These are phyloP conservation scores for Battus philenor DNA, from an alignment of 1,140 invertebrate genomes.

Conservation along the genomic window DNA sequence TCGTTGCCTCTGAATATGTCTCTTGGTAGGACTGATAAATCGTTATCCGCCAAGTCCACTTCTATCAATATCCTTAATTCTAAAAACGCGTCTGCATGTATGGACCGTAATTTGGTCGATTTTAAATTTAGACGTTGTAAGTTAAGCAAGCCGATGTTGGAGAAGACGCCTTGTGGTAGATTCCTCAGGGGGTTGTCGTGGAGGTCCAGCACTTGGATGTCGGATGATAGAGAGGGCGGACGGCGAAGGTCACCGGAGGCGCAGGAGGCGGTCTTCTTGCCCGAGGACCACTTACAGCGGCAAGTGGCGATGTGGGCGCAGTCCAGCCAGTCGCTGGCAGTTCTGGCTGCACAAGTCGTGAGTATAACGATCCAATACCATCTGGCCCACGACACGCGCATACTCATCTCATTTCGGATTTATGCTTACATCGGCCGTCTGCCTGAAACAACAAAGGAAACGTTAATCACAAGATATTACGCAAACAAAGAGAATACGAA, in stretches of 20 bases:
- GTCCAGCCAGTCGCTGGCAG: slow-evolving; percentile 84
- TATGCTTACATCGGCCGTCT: slow-evolving; percentile 62
- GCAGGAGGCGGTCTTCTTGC: slow-evolving; percentile 91
- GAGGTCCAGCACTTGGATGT: slow-evolving; percentile 91
- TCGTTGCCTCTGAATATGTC: slow-evolving; percentile 87
- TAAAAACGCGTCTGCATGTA: slow-evolving; percentile 89
- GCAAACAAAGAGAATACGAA: slow-evolving; percentile 3
- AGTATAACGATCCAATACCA: slow-evolving; percentile 73
- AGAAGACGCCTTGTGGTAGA: slow-evolving; percentile 88
- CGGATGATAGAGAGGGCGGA: slow-evolving; percentile 85
- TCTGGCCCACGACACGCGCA: slow-evolving; percentile 70
- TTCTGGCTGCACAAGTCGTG: slow-evolving; percentile 68
- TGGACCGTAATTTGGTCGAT: slow-evolving; percentile 82
- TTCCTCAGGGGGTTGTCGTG: slow-evolving; percentile 86
- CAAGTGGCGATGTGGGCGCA: slow-evolving; percentile 84
- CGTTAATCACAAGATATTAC: slow-evolving; percentile 18
- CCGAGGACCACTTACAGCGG: slow-evolving; percentile 91
- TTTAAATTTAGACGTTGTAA: slow-evolving; percentile 88
- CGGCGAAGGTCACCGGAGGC: slow-evolving; percentile 84
- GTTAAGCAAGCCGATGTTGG: slow-evolving; percentile 86
- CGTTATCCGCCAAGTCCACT: slow-evolving; percentile 89
- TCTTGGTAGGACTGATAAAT: slow-evolving; percentile 80
- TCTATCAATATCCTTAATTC: slow-evolving; percentile 92
- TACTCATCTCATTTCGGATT: slow-evolving; percentile 72
- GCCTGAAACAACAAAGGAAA: slow-evolving; percentile 60